These are phyloP conservation scores for Gyrodactylus bullatarudis DNA, from an alignment of 1,140 invertebrate genomes.

Conservation along the genomic window DNA sequence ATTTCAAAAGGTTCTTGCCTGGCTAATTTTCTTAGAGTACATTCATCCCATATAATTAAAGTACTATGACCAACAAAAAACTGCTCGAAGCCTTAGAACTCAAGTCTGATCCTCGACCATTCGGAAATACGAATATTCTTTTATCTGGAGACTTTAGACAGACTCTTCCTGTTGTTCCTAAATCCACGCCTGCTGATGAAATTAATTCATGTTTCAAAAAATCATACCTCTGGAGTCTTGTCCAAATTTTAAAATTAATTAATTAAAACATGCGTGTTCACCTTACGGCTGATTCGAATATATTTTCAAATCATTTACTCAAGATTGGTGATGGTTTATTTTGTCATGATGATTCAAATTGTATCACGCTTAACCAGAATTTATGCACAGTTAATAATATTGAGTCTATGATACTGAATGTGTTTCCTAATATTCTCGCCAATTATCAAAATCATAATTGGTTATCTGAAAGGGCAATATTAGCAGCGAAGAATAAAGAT, in stretches of 20 bases:
- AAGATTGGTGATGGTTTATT: background rate
- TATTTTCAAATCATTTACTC: background rate
- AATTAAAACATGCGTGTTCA: background rate
- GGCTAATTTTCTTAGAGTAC: background rate
- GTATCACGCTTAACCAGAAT: background rate
- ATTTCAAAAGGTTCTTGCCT: background rate
- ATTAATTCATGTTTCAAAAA: background rate
- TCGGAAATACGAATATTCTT: background rate
- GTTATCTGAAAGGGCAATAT: background rate
- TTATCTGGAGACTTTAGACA: background rate
- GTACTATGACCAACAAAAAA: background rate
- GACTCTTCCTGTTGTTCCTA: background rate
- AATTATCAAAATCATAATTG: background rate
- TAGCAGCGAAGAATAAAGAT: background rate
- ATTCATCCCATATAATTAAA: slow-evolving; percentile 7
- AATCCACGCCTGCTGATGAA: background rate
- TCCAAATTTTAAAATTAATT: background rate
- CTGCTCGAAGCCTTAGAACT: too few relatives aligned
- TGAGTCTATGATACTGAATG: background rate
- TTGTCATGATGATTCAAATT: background rate
- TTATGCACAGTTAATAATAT: background rate
- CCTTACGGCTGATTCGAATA: background rate
- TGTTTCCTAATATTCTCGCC: background rate
- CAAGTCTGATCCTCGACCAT: too few relatives aligned
- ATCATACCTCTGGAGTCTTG: background rate